Evolutionary conservation across 37 sponge, comb jelly and placozoan species (phyloP), one percentile per base, ranked within the genome.

Genomic region (Cliona cf. orientalis): DNA sequence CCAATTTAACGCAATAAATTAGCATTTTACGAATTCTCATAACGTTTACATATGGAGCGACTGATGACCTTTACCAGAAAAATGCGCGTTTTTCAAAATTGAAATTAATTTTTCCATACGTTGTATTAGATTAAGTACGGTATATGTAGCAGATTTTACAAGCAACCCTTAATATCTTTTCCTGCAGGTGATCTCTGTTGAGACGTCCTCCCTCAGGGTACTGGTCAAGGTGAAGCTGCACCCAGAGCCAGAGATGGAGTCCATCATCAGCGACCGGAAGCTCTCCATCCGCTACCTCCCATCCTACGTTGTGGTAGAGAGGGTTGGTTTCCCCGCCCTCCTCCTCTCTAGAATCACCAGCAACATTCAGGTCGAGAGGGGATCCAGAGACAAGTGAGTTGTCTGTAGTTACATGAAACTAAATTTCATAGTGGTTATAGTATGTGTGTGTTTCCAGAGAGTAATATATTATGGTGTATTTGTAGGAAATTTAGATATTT

Each of bases 321-420:
- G 64, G 34, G n/a, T 91, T 64, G 66, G 59, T 25, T 29, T 91
- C 23, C 60, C 62, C 25, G 5, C 70, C 0, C 46, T 83, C 3
- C 73, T 76, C 6, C 56, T 94, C 49, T 58, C 94, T 1, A 55
- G 90, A 2, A 89, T 94, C 61, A 87, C 90, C 21, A 67, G 87
- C 1, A 60, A 57, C n/a, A 46, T 91, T 1, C 71, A 78, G 23
- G 82, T 86, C 29, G 86, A 91, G 68, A 85, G 69, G 42, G 91
- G 91, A 35, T 86, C 86, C 46, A 66, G 56, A 69, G 86, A 82
- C 26, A 85, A 86, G 91, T 92, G 46, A 82, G 92, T 36, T n/a
- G 56, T 17, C 11, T 17, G 55, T 49, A 19, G 55, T 49, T 17
- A 19, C n/a, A 19, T 49, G 60, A 12, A 14, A 29, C 2, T 59